Evolutionary conservation across 2,888 invertebrate species (phyloP).

Genomic region (Tridacna crocea): DNA sequence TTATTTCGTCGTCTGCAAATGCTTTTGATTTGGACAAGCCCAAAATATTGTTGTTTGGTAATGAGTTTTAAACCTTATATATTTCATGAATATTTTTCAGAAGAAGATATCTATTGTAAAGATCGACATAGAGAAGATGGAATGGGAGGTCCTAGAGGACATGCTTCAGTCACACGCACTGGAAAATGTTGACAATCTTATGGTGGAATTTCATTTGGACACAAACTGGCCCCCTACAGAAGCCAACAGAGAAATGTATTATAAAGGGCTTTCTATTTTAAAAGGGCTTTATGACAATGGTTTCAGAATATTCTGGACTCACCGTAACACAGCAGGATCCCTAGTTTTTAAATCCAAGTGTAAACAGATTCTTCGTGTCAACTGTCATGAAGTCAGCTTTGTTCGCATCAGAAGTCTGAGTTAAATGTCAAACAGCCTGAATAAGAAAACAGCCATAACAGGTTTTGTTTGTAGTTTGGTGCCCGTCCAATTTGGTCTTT

Average conservation of each 20-base stretch:
- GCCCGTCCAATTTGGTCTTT: too few species aligned
- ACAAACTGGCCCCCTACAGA: conserved; percentile 61
- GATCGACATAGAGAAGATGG: conserved; percentile 73
- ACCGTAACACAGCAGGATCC: conserved; percentile 63
- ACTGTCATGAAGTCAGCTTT: conserved; percentile 40
- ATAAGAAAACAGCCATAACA: too few species aligned
- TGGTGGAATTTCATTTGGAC: conserved; percentile 68
- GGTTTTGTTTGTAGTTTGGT: too few species aligned
- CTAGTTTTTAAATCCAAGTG: conserved; percentile 53
- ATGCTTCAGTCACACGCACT: conserved; percentile 55
- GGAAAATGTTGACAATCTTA: conserved; percentile 53
- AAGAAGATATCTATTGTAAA: conserved; percentile 62
- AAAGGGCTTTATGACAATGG: conserved; percentile 64
- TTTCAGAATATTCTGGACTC: conserved; percentile 70
- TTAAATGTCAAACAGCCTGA: neutral
- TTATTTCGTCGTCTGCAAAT: too few species aligned
- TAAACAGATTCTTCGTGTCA: conserved; percentile 15
- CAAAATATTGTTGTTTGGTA: too few species aligned
- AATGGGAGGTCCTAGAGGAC: conserved; percentile 68
- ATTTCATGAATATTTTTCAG: conserved; percentile 1
- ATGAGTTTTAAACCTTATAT: too few species aligned
- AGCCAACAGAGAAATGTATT: conserved; percentile 53
- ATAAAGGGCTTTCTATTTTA: conserved; percentile 58
- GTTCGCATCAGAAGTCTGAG: conserved; percentile 12
- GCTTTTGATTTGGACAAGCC: too few species aligned